A percentile compares a stretch with the other conserved stretches of the same genome.
Evolutionary conservation across 92 coral and sea anemone genomes (phyloP).

Genomic region (Palythoa heliodiscus): DNA sequence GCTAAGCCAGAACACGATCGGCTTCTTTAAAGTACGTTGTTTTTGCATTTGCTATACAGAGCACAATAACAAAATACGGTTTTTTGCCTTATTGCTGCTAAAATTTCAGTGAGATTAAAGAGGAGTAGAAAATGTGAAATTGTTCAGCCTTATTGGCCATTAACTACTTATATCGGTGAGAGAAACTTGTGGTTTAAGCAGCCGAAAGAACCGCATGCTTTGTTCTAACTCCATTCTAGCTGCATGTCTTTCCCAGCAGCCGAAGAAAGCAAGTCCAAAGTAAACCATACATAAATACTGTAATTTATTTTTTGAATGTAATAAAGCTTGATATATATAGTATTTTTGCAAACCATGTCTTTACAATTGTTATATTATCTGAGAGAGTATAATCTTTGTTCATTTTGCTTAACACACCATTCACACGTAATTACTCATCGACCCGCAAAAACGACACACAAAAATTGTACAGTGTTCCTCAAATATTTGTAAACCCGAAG

Average conservation of each 20-base stretch:
- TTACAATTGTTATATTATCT: constrained; percentile 17
- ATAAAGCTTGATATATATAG: neutral
- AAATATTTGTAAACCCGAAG: constrained; percentile 9
- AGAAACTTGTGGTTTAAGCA: neutral
- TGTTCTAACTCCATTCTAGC: constrained; percentile 10
- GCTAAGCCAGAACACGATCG: constrained; percentile 1
- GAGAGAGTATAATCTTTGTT: constrained; percentile 10
- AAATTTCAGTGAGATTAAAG: neutral
- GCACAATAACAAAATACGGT: neutral
- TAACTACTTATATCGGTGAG: neutral
- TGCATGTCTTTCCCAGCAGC: neutral
- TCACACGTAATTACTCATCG: constrained; percentile 41
- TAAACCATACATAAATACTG: constrained; percentile 5
- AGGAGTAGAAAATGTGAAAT: neutral
- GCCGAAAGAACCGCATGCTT: neutral
- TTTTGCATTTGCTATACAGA: neutral
- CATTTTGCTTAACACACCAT: constrained; percentile 28
- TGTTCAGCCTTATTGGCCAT: neutral
- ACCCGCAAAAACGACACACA: constrained; percentile 22
- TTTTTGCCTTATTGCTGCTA: constrained; percentile 14
- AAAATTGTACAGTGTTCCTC: constrained; percentile 10
- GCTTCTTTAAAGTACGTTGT: neutral
- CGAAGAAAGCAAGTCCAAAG: neutral
- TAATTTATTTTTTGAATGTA: constrained; percentile 16
- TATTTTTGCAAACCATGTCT: neutral